phyloP scores from a whole-genome alignment of 2,888 invertebrate genomes.

The Conistra vaccinii region DNA sequence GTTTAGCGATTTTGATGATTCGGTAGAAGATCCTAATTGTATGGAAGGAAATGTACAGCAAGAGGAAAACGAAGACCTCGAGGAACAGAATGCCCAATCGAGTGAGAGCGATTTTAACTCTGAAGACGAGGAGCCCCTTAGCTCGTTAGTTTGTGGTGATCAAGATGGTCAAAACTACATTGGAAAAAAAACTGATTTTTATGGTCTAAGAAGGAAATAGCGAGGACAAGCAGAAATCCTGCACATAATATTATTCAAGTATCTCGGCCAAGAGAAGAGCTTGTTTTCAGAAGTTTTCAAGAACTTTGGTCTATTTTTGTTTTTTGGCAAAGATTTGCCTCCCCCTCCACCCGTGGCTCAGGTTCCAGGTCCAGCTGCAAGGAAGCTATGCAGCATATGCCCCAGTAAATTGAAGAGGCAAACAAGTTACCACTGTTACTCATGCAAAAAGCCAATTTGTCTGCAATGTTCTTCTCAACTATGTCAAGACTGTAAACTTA shows the following conservation, averaged over 20 bases:
- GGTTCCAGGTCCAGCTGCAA: slow-evolving; percentile 3
- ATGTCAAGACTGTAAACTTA: too few relatives aligned
- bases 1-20: too few relatives aligned
- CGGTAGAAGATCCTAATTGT: too few relatives aligned
- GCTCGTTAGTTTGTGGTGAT: neutral
- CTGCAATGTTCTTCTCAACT: too few relatives aligned
- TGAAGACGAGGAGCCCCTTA: slow-evolving; percentile 11
- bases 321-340: slow-evolving; percentile 1
- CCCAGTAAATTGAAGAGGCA: too few relatives aligned
- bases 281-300: too few relatives aligned
- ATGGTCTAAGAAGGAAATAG: slow-evolving; percentile 13
- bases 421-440: too few relatives aligned
- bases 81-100: slow-evolving; percentile 1
- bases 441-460: too few relatives aligned
- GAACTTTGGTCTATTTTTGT: too few relatives aligned
- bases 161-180: slow-evolving; percentile 5
- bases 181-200: slow-evolving; percentile 4
- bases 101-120: neutral
- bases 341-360: neutral
- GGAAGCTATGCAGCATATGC: slow-evolving; percentile 6
- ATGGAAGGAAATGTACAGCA: too few relatives aligned
- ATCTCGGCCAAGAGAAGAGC: too few relatives aligned
- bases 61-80: neutral
- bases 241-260: too few relatives aligned
- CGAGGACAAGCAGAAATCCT: slow-evolving; percentile 10